Evolutionary conservation across 2,888 invertebrate genomes (phyloP), one percentile per base, ranked within the genome.

Genomic region (Scelioninae gen. 1): DNA sequence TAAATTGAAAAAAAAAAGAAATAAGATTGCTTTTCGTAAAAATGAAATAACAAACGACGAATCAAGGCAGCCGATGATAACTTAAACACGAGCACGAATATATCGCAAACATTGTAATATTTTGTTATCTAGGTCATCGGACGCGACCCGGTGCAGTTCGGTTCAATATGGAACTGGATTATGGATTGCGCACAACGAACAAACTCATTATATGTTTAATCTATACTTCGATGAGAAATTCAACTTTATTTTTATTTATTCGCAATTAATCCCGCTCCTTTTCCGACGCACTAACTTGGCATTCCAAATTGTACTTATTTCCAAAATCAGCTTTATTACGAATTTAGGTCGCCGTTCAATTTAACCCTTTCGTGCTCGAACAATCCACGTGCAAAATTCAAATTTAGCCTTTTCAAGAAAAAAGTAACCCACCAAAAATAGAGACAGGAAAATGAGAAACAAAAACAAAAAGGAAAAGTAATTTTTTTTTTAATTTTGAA

Each of bases 131-230:
- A 82, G 82, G 82, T 77, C 82, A 82, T 82, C 82, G 68, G 82
- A 82, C 77, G 23, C 23, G 72, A 82, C 76, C 72, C 82, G 53
- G 53, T 72, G 77, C 43, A 72, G 74, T 82, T 82, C 49, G 77
- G 77, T 82, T 77, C 82, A 82, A 82, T 82, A 82, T 82, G 82
- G 77, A 82, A 82, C 82, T 82, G 82, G 82, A 77, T 82, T 82
- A 82, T 82, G 58, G 82, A 78, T 82, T 68, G 77, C 60, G 66
- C 68, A 65, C 66, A 68, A 66, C 72, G 77, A 82, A 72, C 76
- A 69, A 82, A 82, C 71, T 76, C 71, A 82, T 82, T 82, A 82
- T 55, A 55, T 51, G 71, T 66, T 69, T 71, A 82, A 76, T 76
- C 49, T 75, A 63, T 63, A 65, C 51, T 53, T 58, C 49, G 45